Base-by-base conservation (phyloP, 2,113 vertebrate genomes). In the Cepphus grylle region DNA sequence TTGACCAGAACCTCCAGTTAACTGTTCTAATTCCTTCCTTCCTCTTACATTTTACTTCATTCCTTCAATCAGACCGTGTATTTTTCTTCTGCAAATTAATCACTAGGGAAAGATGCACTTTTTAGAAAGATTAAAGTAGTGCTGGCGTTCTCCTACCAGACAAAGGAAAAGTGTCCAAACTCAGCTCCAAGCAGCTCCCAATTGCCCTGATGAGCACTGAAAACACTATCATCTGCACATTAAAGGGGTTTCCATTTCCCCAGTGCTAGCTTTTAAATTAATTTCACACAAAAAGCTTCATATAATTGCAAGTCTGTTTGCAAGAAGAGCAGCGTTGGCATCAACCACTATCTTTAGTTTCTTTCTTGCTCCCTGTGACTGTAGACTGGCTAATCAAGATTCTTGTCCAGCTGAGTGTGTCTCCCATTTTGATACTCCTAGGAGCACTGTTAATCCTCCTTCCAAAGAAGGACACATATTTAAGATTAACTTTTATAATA, bases 401-500 rank as follows among this genome's bases (percentile, higher is more conserved):
- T 86, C 88, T 71, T 81, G 38, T 84, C 59, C 76, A 82, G 4
- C 66, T 94, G 78, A 73, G 66, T 90, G 87, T 47, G n/a, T 61
- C 19, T 88, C 66, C 74, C 69, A 50, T 94, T 94, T 93, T 81
- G 80, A 77, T 71, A 67, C n/a, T 88, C 74, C 76, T 38, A 63
- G 45, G 69, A 94, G 74, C 61, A 95, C 85, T 95, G 89, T 76
- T 86, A 91, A 96, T 94, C 88, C 92, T 66, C 62, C 78, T 86
- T 95, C 87, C 86, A 76, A 72, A 85, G 62, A 83, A 82, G 26
- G 55, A 15, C 45, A 79, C 82, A 93, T 42, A 91, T 63, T 91
- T 82, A 86, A 96, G 81, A 79, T 81, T 83, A 91, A 65, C 70
- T 84, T 86, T 76, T 81, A 12, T 63, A 77, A 91, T 93, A 95